These are phyloP conservation scores for Chondrosia reniformis DNA, from an alignment of 37 sponge, comb jelly and placozoan species.

Conservation along the genomic window DNA sequence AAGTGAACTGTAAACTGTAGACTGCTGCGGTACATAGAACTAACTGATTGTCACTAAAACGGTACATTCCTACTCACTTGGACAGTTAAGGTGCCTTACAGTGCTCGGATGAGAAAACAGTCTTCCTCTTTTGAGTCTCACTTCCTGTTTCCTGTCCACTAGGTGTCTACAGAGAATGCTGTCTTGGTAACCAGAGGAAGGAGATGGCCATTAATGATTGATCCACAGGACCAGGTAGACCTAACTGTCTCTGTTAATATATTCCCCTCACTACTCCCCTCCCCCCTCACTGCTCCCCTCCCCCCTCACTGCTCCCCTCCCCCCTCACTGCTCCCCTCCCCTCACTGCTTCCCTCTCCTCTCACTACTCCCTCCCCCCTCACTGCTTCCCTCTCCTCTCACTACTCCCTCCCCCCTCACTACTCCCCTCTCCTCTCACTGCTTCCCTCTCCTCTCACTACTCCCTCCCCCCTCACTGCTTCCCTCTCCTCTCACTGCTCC, in stretches of 20 bases:
- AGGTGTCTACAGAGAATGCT: slow-evolving; percentile 95
- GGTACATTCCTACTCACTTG: too few species aligned
- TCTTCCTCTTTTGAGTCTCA: too few species aligned
- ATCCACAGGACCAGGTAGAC: slow-evolving; percentile 97
- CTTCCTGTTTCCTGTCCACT: not conserved
- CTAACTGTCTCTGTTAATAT: too few species aligned
- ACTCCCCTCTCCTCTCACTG: not conserved
- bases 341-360: slow-evolving; percentile 20
- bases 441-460: too few species aligned
- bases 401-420: not conserved
- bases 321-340: not conserved
- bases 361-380: too few species aligned
- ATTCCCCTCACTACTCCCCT: not conserved
- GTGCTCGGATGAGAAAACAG: too few species aligned
- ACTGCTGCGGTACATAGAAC: too few species aligned
- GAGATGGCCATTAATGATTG: slow-evolving; percentile 99
- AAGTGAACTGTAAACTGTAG: too few species aligned
- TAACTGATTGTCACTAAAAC: too few species aligned
- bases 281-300: not conserved
- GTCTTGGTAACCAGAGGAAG: slow-evolving; percentile 89
- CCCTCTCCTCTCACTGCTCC: not conserved
- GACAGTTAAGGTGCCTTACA: too few species aligned
- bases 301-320: not conserved
- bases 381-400: not conserved
- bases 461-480: not conserved